A percentile compares a stretch with the other conserved stretches of the same genome.
Evolutionary conservation across 2,888 invertebrate species (phyloP).

Genomic region (Pyrocoelia pectoralis): DNA sequence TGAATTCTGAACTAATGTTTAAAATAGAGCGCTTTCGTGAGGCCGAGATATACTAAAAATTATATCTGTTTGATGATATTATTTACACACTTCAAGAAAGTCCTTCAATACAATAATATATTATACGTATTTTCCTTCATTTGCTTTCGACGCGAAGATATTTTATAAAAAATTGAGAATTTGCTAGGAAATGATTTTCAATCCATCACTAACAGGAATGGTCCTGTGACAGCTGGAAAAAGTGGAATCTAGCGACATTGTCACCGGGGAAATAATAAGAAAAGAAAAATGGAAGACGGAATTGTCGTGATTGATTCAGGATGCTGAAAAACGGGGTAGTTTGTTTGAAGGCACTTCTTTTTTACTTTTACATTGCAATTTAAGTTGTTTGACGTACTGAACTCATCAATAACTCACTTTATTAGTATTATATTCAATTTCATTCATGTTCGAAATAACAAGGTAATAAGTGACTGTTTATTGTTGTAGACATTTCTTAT

Average conservation of each 20-base stretch:
- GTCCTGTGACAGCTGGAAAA: conserved; percentile 52
- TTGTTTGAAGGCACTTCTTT: conserved; percentile 34
- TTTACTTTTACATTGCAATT: conserved; percentile 20
- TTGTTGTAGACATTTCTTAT: too few species aligned
- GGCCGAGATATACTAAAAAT: too few species aligned
- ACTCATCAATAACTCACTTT: conserved; percentile 10
- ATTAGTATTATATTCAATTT: background rate
- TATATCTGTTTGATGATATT: background rate
- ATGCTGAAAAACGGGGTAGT: conserved; percentile 42
- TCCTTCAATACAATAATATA: background rate
- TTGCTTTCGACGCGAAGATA: conserved; percentile 40
- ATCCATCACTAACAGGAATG: conserved; percentile 54
- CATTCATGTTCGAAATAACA: background rate
- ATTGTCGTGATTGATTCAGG: conserved; percentile 56
- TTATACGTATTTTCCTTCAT: conserved; percentile 35
- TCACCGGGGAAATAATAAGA: conserved; percentile 57
- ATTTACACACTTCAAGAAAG: background rate
- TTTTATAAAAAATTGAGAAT: conserved; percentile 50
- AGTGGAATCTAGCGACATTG: conserved; percentile 53
- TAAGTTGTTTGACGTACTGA: conserved; percentile 20
- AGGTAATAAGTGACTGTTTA: too few species aligned
- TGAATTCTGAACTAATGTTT: too few species aligned
- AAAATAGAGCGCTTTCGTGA: too few species aligned
- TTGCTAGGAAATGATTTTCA: conserved; percentile 52
- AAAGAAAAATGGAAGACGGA: conserved; percentile 53